Conservation (phyloP, 2,888 invertebrate genomes). For the Ferdinandea cuprea region DNA sequence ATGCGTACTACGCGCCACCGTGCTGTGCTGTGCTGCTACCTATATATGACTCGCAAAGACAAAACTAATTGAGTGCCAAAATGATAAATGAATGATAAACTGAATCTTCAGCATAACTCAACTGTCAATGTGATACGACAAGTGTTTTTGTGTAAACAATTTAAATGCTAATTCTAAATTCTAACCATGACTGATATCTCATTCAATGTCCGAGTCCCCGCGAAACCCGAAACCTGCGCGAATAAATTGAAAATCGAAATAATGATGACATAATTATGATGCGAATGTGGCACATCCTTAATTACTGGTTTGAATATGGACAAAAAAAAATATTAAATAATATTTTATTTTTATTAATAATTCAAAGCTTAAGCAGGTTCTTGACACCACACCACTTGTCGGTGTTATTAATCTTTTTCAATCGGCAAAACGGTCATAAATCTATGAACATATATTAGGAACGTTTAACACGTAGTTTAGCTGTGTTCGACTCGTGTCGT, state of each 20-base stretch:
- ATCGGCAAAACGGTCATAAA: neutral
- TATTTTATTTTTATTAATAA: neutral
- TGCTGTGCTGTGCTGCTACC: too few species aligned
- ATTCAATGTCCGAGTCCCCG: neutral
- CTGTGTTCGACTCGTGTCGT: too few species aligned
- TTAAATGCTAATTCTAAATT: slow-evolving; percentile 22
- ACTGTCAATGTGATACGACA: neutral
- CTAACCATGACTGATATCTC: slow-evolving; percentile 8
- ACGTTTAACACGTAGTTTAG: too few species aligned
- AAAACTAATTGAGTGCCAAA: slow-evolving; percentile 39
- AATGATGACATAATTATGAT: slow-evolving; percentile 54
- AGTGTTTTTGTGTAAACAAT: neutral
- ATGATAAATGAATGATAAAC: slow-evolving; percentile 32
- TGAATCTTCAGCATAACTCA: neutral
- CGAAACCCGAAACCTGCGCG: slow-evolving; percentile 14
- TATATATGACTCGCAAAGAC: slow-evolving; percentile 5
- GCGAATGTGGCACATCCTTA: slow-evolving; percentile 43
- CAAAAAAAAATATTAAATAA: neutral
- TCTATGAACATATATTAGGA: too few species aligned
- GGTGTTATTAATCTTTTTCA: neutral
- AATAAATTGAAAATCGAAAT: slow-evolving; percentile 40
- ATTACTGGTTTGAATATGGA: slow-evolving; percentile 27
- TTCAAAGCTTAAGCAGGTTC: slow-evolving; percentile 18
- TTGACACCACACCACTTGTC: neutral
- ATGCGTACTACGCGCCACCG: neutral